phyloP scores from a whole-genome alignment of 2,888 invertebrate genomes.

The Melieria omissa region DNA sequence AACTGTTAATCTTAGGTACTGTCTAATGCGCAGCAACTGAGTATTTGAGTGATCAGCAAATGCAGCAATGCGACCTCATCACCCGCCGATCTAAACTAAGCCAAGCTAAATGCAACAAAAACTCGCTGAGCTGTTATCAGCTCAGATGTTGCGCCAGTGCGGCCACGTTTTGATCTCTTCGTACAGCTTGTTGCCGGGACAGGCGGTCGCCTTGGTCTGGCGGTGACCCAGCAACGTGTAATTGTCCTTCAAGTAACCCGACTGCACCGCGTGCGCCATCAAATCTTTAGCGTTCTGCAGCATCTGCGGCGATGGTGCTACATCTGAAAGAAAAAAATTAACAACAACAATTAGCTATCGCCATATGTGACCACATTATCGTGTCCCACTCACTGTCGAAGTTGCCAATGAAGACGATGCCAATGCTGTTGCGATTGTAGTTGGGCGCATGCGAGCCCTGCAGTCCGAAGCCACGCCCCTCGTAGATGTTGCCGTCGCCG shows the following conservation, averaged over 20 bases:
- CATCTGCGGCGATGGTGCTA: constrained; percentile 71
- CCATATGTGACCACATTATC: neutral
- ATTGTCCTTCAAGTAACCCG: constrained; percentile 70
- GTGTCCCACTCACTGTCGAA: constrained; percentile 52
- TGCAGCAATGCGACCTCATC: no score
- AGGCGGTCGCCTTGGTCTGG: constrained; percentile 73
- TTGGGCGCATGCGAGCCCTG: constrained; percentile 78
- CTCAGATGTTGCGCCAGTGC: constrained; percentile 64
- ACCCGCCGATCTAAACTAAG: no score
- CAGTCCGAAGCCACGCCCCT: constrained; percentile 76
- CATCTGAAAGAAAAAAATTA: constrained; percentile 62
- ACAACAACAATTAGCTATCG: neutral
- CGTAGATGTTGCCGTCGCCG: constrained; percentile 77
- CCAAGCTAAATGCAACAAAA: no score
- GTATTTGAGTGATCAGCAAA: no score
- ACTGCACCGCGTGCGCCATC: constrained; percentile 72
- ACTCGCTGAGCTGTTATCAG: no score
- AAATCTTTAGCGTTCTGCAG: constrained; percentile 72
- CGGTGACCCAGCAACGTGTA: constrained; percentile 76
- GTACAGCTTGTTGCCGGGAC: constrained; percentile 74
- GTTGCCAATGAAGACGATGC: constrained; percentile 75
- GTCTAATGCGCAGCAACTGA: no score
- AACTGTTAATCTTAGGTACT: neutral
- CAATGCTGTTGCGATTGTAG: constrained; percentile 76
- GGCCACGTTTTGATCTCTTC: constrained; percentile 74